Base-by-base conservation (phyloP, 2,888 invertebrate genomes). In the Malthinus flaveolus region DNA sequence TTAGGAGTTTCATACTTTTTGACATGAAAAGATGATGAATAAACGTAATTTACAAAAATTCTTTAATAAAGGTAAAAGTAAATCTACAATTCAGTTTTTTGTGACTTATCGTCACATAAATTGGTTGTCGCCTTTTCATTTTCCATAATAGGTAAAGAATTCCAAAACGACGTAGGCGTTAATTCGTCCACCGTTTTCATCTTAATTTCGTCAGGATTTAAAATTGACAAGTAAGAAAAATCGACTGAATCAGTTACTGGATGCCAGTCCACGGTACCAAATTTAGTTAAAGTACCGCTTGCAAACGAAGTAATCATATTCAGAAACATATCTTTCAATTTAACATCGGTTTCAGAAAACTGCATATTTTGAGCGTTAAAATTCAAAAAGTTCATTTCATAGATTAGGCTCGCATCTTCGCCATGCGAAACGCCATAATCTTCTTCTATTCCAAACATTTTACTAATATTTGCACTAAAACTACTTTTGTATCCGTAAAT, bases 291-390 rank as follows among this genome's bases (percentile, higher is more conserved):
- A 12, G 49, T 35, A 34, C 34, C 34, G 34, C 12, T 31, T 23
- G 34, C 12, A 45, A 39, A n/a, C 10, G 34, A n/a, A 34, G 9
- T 5, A 1, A n/a, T 9, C 34, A 10, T 34, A 34, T 56, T 49
- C 6, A 56, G 32, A 9, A 56, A 49, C 15, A 56, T 44, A 13
- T 44, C 33, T 12, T 56, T 56, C 44, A 56, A 45, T 15, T 44
- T 45, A 3, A 23, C 31, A 34, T 49, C 45, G 3, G 42, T 9
- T 31, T 42, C 44, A n/a, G 49, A 35, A 15, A 56, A 37, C 10
- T 49, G 32, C 32, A n/a, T 4, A 12, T 39, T 23, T 15, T 34
- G 31, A 8, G 12, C n/a, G 12, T 1, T 10, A 3, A 13, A 32
- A 23, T 23, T 2, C 23, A 23, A 3, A 23, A 23, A 23, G 23